Conservation (phyloP, 2,113 vertebrate genomes). For the Circaetus gallicus region DNA sequence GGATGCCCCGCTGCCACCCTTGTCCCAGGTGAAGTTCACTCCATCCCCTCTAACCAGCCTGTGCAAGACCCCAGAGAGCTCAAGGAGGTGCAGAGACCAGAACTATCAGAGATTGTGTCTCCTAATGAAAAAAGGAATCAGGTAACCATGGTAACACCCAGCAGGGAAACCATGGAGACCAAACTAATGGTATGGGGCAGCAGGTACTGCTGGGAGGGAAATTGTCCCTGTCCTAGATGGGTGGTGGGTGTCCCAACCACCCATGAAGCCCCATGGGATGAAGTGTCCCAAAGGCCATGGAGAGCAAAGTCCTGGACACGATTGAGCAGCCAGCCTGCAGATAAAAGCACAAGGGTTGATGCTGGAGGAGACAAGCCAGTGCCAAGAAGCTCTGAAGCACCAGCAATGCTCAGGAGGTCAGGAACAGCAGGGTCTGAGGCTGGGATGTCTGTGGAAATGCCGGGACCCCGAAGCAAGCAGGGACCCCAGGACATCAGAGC, state of each 20-base stretch:
- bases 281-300: neutral
- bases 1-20: neutral
- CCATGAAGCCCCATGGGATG: neutral
- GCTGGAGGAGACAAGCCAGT: neutral
- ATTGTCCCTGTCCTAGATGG: neutral
- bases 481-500: neutral
- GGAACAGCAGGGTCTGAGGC: neutral
- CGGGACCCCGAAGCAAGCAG: neutral
- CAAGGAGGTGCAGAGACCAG: neutral
- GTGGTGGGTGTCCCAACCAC: neutral
- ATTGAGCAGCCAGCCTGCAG: neutral
- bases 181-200: neutral
- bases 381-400: neutral
- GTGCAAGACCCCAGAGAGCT: neutral
- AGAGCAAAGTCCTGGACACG: neutral
- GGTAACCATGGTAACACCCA: neutral
- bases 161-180: neutral
- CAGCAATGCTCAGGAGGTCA: fast-evolving
- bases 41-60: neutral
- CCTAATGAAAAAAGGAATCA: neutral
- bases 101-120: neutral
- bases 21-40: neutral
- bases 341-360: neutral
- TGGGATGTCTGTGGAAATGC: neutral
- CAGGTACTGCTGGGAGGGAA: neutral